phyloP scores from a whole-genome alignment of 1,140 invertebrate genomes.

The Metaphire vulgaris region DNA sequence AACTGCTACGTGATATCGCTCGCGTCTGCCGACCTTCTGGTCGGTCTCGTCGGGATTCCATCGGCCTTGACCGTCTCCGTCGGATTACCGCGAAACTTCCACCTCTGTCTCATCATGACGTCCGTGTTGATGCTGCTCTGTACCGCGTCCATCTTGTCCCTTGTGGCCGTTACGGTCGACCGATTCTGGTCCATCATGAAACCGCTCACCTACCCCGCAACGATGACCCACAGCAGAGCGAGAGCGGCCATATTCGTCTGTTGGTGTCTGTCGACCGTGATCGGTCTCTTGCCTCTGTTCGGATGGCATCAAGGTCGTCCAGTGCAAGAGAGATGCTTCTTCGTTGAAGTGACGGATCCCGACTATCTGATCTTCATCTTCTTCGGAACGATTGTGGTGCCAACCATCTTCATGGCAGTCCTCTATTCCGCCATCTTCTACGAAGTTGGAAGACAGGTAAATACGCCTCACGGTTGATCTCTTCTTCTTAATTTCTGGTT shows the following conservation, averaged over 20 bases:
- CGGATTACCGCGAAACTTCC: constrained; percentile 68
- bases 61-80: constrained; percentile 73
- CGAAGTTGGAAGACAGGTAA: constrained; percentile 78
- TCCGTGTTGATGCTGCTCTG: constrained; percentile 78
- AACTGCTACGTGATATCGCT: constrained; percentile 85
- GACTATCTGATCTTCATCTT: constrained; percentile 80
- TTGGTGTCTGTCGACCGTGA: constrained; percentile 70
- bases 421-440: constrained; percentile 82
- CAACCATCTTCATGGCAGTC: constrained; percentile 69
- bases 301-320: constrained; percentile 68
- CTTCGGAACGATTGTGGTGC: constrained; percentile 79
- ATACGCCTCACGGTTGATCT: too few species aligned
- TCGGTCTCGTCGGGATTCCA: constrained; percentile 64
- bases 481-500: too few species aligned
- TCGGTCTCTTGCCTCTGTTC: constrained; percentile 74
- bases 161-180: constrained; percentile 83
- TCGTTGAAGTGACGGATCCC: constrained; percentile 78
- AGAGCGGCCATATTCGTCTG: constrained; percentile 76
- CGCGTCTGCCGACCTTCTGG: constrained; percentile 64
- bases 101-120: constrained; percentile 72
- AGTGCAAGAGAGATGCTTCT: constrained; percentile 63
- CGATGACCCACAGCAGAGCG: constrained; percentile 73
- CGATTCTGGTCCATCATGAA: constrained; percentile 84
- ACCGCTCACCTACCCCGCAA: constrained; percentile 80
- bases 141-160: constrained; percentile 78